phyloP scores from a whole-genome alignment of 1,140 invertebrate species.

The Hyphantria cunea region DNA sequence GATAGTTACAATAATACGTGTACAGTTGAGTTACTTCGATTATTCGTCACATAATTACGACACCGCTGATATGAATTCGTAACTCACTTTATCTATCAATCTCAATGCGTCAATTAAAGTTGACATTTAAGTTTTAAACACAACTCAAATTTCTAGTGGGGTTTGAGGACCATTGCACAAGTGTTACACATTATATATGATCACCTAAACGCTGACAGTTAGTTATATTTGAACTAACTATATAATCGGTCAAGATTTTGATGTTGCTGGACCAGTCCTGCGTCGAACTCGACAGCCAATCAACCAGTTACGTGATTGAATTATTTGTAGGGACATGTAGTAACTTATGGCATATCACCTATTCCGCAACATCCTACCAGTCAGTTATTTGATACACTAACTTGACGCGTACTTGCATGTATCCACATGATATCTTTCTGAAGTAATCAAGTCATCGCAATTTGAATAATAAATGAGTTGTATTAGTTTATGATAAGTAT shows the following conservation, averaged over 20 bases:
- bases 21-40: background rate
- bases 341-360: constrained; percentile 33
- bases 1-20: background rate
- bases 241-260: constrained; percentile 42
- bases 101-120: constrained; percentile 6
- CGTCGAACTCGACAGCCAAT: constrained; percentile 37
- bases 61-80: background rate
- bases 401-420: no score
- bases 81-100: background rate
- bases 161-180: constrained; percentile 26
- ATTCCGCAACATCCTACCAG: constrained; percentile 40
- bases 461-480: no score
- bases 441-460: no score
- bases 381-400: constrained; percentile 1
- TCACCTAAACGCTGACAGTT: constrained; percentile 16
- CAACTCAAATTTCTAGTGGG: constrained; percentile 7
- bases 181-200: constrained; percentile 7
- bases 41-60: background rate
- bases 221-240: constrained; percentile 26
- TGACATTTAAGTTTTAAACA: constrained; percentile 3
- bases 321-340: constrained; percentile 44
- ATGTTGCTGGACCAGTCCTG: constrained; percentile 42
- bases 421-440: no score
- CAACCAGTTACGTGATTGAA: constrained; percentile 49
- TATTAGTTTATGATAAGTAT: no score